Conservation (phyloP, 2,797 vertebrate genomes). For the Xiphophorus birchmanni region DNA sequence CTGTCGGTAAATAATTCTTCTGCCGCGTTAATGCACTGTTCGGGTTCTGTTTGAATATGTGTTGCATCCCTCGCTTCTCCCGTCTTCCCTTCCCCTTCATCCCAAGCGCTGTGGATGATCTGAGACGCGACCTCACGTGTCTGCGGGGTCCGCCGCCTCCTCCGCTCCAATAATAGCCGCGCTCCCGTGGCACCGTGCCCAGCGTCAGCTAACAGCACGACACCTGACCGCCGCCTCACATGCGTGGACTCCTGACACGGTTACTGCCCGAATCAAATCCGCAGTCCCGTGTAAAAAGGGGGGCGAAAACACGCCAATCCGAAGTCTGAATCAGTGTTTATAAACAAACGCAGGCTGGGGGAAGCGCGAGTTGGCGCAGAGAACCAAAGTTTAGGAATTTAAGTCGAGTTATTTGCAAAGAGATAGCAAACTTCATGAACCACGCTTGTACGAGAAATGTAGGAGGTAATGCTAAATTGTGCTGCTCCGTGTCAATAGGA, state of each 20-base stretch:
- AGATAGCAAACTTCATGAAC: constrained; percentile 18
- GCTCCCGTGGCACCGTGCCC: constrained; percentile 79
- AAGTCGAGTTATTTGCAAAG: constrained; percentile 68
- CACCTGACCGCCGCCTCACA: constrained; percentile 87
- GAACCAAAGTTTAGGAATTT: constrained; percentile 26
- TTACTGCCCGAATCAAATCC: constrained; percentile 73
- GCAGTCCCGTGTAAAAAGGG: constrained; percentile 70
- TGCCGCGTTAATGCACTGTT: constrained; percentile 29
- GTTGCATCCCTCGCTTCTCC: constrained; percentile 12
- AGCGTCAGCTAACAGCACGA: constrained; percentile 71
- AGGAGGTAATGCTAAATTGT: neutral
- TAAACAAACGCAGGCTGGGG: constrained; percentile 48
- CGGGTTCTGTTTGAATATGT: constrained; percentile 17
- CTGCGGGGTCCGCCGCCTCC: constrained; percentile 75
- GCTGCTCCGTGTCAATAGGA: neutral
- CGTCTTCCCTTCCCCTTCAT: constrained; percentile 23
- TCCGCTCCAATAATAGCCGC: constrained; percentile 82
- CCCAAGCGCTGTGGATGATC: constrained; percentile 76
- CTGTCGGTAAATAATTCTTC: constrained; percentile 16
- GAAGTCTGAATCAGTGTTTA: constrained; percentile 59
- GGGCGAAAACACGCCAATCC: constrained; percentile 29
- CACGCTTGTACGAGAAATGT: too few relatives aligned
- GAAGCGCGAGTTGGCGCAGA: constrained; percentile 39
- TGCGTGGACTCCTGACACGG: constrained; percentile 83
- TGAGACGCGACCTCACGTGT: constrained; percentile 82